phyloP scores from a whole-genome alignment of 1,140 invertebrate species.

The Pemphigus obesinymphae region DNA sequence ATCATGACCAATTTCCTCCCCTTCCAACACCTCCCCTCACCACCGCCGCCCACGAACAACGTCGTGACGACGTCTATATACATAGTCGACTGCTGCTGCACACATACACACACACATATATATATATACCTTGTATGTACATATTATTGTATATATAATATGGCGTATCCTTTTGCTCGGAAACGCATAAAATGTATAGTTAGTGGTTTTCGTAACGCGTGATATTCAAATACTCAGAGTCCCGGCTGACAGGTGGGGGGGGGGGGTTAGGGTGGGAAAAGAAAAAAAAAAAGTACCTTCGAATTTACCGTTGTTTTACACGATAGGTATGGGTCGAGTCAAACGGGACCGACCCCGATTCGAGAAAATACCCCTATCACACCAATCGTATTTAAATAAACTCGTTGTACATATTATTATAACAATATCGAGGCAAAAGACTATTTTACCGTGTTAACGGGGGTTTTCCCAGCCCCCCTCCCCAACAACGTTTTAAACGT shows the following conservation, averaged over 20 bases:
- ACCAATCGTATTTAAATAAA: neutral
- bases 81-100: too few species aligned
- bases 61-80: neutral
- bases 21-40: neutral
- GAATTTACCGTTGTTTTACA: neutral
- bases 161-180: too few species aligned
- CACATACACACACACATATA: too few species aligned
- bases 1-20: conserved; percentile 29
- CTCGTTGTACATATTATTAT: neutral
- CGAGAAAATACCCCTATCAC: neutral
- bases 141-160: neutral
- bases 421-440: neutral
- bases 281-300: neutral
- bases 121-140: too few species aligned
- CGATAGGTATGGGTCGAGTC: neutral
- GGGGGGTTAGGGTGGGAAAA: too few species aligned
- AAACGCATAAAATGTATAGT: conserved; percentile 15
- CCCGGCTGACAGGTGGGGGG: neutral
- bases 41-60: neutral
- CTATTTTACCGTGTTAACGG: too few species aligned
- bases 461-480: too few species aligned
- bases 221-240: neutral
- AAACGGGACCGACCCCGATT: neutral
- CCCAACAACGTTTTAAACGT: too few species aligned
- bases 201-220: neutral